phyloP scores from a whole-genome alignment of 2,113 vertebrate species.

The Butorides virescens region DNA sequence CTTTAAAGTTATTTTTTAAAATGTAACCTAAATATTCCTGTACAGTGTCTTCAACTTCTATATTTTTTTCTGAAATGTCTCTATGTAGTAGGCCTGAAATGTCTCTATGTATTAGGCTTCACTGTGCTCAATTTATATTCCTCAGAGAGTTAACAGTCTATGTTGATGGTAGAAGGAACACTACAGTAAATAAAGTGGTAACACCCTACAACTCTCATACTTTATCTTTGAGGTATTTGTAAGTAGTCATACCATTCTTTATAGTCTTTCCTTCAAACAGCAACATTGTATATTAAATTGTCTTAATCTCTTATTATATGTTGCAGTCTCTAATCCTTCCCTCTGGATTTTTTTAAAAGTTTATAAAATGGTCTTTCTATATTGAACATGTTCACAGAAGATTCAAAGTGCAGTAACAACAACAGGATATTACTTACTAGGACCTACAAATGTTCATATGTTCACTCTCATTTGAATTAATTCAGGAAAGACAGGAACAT shows the following conservation, averaged over 20 bases:
- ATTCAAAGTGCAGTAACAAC: not conserved
- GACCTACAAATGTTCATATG: not conserved
- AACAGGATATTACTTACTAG: not conserved
- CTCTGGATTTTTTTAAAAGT: not conserved
- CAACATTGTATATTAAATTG: not conserved
- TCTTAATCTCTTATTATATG: not conserved
- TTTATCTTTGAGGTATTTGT: not conserved
- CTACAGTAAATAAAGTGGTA: not conserved
- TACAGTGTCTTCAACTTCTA: not conserved
- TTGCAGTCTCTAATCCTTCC: not conserved
- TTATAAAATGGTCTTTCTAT: not conserved
- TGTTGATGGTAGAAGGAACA: not conserved
- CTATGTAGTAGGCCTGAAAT: not conserved
- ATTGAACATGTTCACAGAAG: not conserved
- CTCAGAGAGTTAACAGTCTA: not conserved
- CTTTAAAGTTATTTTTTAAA: constrained; percentile 1
- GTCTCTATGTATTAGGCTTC: not conserved
- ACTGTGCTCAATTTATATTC: not conserved
- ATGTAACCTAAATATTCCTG: not conserved
- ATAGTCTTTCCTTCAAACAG: not conserved
- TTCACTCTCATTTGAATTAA: not conserved
- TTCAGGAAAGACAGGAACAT: not conserved
- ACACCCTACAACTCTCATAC: not conserved
- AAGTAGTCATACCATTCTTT: not conserved
- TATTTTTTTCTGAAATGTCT: not conserved